Evolutionary conservation across 2,888 invertebrate species (phyloP), one percentile per base, ranked within the genome.

Genomic region (Ophion slaviceki): DNA sequence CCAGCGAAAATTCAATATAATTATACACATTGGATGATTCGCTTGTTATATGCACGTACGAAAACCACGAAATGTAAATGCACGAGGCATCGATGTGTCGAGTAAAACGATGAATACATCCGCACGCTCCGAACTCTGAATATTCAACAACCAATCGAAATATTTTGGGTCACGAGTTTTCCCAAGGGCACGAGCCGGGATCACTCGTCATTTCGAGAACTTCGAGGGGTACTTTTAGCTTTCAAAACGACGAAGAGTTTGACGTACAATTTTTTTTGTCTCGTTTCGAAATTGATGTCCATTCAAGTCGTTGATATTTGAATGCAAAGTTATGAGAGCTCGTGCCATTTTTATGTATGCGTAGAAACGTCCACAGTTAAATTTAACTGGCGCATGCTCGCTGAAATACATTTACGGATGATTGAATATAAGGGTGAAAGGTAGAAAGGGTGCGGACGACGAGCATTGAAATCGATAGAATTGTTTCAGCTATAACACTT

Each of bases 391-490:
- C 24, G 24, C 24, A 24, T 24, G 24, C 24, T 24, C 24, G 24
- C 24, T 24, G 32, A 32, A 32, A 32, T 32, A 32, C 4, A 32
- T 32, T 32, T 4, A 32, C 32, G 32, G 32, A 32, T 32, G 32
- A 32, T 32, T 32, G 32, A 32, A 32, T 24, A 24, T 40, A 64
- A 66, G 71, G 64, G 32, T 64, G 78, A 32, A 32, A 32, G 32
- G 32, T 32, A 62, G 68, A 80, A 53, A 40, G 64, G 28, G 64
- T 61, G 53, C 36, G 71, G 24, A 32, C 59, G 72, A 28, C 7
- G 61, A 67, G 68, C 47, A 24, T 74, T 40, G 67, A 40, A 80
- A 80, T 80, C 80, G 80, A 59, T 20, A 45, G 20, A 59, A 62
- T 28, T 62, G 76, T 80, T 76, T 59, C 59, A 77, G 78, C 62